phyloP scores from a whole-genome alignment of 2,888 invertebrate species.

The Drosophila villosipedis region DNA sequence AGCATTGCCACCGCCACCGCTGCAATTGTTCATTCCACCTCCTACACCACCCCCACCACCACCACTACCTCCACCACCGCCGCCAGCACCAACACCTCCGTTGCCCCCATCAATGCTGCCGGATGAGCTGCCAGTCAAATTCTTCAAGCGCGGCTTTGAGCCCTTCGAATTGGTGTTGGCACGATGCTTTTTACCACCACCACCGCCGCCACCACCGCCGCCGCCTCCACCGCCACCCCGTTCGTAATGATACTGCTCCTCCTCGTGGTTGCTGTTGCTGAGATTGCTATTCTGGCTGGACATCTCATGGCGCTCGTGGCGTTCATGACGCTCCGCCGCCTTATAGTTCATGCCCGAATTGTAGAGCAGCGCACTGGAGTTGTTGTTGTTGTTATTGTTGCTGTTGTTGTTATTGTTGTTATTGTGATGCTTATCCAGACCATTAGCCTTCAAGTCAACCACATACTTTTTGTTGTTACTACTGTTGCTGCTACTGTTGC shows the following conservation, averaged over 20 bases:
- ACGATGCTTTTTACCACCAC: constrained; percentile 84
- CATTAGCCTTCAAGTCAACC: constrained; percentile 67
- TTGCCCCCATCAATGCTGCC: constrained; percentile 86
- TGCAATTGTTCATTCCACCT: constrained; percentile 13
- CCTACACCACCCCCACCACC: constrained; percentile 9
- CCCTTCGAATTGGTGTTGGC: constrained; percentile 84
- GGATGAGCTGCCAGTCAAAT: constrained; percentile 82
- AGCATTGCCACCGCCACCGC: constrained; percentile 36
- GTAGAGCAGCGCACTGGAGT: constrained; percentile 60
- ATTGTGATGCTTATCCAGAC: constrained; percentile 66
- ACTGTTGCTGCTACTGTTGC: constrained; percentile 46
- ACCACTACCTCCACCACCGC: constrained; percentile 45
- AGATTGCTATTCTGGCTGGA: constrained; percentile 79
- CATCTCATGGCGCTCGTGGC: constrained; percentile 75
- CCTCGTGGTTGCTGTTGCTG: constrained; percentile 81
- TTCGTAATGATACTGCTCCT: constrained; percentile 82
- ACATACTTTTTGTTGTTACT: constrained; percentile 64
- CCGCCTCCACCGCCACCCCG: constrained; percentile 54
- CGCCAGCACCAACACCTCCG: constrained; percentile 21
- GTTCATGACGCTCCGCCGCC: constrained; percentile 69
- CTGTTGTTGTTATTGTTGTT: constrained; percentile 40
- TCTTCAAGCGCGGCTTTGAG: constrained; percentile 85
- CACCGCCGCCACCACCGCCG: constrained; percentile 43
- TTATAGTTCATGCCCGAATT: constrained; percentile 83
- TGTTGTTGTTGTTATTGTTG: constrained; percentile 50